phyloP scores from a whole-genome alignment of 2,113 vertebrate species.

The Crotalus helleri region DNA sequence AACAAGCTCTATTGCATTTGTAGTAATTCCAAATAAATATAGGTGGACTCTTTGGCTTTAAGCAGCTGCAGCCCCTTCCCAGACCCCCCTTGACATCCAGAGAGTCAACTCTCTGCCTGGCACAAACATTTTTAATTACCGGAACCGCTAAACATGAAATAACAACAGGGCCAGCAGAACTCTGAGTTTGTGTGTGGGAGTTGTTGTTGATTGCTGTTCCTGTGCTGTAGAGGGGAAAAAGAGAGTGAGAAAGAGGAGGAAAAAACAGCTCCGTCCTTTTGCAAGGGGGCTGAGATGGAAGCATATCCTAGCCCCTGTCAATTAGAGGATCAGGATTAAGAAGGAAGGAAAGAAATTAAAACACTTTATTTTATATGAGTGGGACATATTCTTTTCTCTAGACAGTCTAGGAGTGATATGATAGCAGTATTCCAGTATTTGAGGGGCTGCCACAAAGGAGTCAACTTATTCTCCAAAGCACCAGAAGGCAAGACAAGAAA shows the following conservation, averaged over 20 bases:
- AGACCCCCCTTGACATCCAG: background rate
- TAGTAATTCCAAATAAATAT: background rate
- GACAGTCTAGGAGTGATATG: background rate
- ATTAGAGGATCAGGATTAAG: background rate
- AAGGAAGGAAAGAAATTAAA: background rate
- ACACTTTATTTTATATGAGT: background rate
- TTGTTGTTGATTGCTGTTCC: slow-evolving; percentile 11
- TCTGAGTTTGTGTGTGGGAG: slow-evolving; percentile 29
- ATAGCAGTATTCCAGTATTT: background rate
- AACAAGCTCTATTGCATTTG: background rate
- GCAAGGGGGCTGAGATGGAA: background rate
- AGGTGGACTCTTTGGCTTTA: background rate
- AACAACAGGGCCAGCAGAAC: slow-evolving; percentile 2
- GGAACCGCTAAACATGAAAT: background rate
- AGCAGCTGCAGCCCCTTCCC: background rate
- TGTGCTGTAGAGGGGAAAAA: background rate
- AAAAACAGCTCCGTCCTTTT: background rate
- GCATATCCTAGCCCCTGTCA: background rate
- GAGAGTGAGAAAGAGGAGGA: background rate
- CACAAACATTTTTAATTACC: background rate
- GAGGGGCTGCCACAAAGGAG: background rate
- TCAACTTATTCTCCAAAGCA: background rate
- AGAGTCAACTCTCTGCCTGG: background rate
- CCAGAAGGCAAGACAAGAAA: background rate
- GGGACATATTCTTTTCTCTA: background rate